Percentiles rank a stretch among this genome's conserved stretches.
Evolutionary conservation across 2,797 vertebrate species (phyloP).

Genomic region (Pitangus sulphuratus): DNA sequence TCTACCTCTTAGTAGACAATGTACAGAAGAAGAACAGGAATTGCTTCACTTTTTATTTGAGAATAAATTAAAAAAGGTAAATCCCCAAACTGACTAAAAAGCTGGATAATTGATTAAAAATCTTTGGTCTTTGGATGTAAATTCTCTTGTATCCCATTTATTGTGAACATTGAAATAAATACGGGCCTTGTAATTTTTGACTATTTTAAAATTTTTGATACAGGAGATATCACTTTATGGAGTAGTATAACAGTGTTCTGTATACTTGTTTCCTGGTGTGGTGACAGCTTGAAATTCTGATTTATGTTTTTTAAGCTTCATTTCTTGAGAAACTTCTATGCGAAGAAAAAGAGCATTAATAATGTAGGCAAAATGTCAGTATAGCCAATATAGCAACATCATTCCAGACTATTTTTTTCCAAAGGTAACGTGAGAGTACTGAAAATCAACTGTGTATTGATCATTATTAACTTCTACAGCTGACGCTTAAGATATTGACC

Average conservation of each 20-base stretch:
- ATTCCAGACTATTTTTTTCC: background rate
- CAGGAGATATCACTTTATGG: background rate
- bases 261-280: background rate
- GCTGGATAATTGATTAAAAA: background rate
- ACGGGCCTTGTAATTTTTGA: background rate
- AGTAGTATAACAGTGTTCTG: background rate
- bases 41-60: conserved; percentile 95
- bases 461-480: background rate
- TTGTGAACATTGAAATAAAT: background rate
- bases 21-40: conserved; percentile 92
- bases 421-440: background rate
- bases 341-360: background rate
- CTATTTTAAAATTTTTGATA: background rate
- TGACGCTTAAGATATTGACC: background rate
- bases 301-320: background rate
- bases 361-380: background rate
- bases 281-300: background rate
- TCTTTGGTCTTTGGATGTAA: background rate
- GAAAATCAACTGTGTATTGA: background rate
- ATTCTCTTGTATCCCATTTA: background rate
- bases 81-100: background rate
- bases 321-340: background rate
- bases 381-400: background rate
- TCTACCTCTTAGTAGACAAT: conserved; percentile 86
- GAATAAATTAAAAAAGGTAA: conserved; percentile 98